Evolutionary conservation across 1,140 invertebrate genomes (phyloP).

Genomic region (Drosophila pruinosa): DNA sequence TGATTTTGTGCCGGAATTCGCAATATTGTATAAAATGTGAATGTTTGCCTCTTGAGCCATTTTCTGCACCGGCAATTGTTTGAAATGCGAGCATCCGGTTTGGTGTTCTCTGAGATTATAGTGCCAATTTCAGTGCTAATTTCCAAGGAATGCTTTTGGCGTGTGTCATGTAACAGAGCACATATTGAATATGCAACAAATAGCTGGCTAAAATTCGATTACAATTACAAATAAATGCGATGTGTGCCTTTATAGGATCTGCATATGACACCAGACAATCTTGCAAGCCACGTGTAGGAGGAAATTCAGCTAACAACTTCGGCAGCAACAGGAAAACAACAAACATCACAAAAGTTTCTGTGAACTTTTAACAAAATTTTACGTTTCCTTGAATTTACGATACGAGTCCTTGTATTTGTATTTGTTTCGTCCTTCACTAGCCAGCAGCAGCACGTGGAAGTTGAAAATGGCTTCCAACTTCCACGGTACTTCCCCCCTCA

Average conservation of each 20-base stretch:
- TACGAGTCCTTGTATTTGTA: not conserved
- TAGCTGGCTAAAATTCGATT: slow-evolving; percentile 19
- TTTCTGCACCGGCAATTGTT: slow-evolving; percentile 55
- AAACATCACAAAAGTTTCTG: slow-evolving; percentile 60
- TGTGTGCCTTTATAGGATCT: not conserved
- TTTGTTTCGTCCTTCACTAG: not conserved
- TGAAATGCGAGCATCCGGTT: slow-evolving; percentile 70
- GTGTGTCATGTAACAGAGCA: slow-evolving; percentile 54
- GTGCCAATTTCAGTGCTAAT: slow-evolving; percentile 11
- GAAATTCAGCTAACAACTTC: slow-evolving; percentile 34
- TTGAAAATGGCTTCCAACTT: slow-evolving; percentile 30
- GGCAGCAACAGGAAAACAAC: slow-evolving; percentile 30
- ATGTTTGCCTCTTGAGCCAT: slow-evolving; percentile 32
- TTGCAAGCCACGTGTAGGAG: not conserved
- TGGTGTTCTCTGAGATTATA: slow-evolving; percentile 21
- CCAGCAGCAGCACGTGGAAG: slow-evolving; percentile 16
- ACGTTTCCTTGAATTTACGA: slow-evolving; percentile 67
- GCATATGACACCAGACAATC: slow-evolving; percentile 54
- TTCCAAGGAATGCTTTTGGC: slow-evolving; percentile 45
- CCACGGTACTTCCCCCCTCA: not conserved
- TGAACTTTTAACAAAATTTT: slow-evolving; percentile 74
- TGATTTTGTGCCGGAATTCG: slow-evolving; percentile 59
- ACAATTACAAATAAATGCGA: slow-evolving; percentile 20
- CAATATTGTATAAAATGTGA: slow-evolving; percentile 73
- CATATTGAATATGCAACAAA: slow-evolving; percentile 19